phyloP scores from a whole-genome alignment of 2,113 vertebrate species.

The Jaculus jaculus region DNA sequence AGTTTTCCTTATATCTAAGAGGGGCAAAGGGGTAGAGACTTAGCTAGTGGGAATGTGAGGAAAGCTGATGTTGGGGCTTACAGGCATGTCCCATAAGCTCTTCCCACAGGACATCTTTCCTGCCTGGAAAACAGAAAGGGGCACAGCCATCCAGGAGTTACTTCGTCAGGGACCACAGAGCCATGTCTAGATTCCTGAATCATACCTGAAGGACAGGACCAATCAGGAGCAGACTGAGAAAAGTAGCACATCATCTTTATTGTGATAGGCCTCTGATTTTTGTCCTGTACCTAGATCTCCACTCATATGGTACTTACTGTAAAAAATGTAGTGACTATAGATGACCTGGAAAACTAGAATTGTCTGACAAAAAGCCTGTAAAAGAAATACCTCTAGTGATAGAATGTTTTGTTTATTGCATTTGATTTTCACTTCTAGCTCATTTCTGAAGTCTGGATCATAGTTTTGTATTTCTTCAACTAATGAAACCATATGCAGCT shows the following conservation, averaged over 20 bases:
- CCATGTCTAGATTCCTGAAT: neutral
- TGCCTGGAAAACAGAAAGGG: neutral
- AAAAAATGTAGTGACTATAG: conserved; percentile 20
- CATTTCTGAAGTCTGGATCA: neutral
- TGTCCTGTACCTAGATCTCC: neutral
- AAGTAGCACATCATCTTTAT: neutral
- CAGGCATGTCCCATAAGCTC: neutral
- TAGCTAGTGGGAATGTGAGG: neutral
- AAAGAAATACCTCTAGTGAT: neutral
- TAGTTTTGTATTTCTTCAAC: neutral
- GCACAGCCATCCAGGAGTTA: neutral
- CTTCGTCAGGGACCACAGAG: neutral
- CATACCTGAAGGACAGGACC: neutral
- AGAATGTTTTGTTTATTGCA: neutral
- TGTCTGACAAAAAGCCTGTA: neutral
- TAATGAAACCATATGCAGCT: neutral
- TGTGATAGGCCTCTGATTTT: neutral
- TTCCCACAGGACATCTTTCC: neutral
- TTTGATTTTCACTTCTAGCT: neutral
- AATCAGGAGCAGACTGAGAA: neutral
- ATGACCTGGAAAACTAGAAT: conserved; percentile 15
- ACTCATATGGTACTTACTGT: neutral
- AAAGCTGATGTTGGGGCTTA: neutral
- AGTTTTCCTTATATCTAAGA: neutral
- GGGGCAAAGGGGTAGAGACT: neutral